Evolutionary conservation across 1,140 invertebrate species (phyloP).

Genomic region (Galleria mellonella): DNA sequence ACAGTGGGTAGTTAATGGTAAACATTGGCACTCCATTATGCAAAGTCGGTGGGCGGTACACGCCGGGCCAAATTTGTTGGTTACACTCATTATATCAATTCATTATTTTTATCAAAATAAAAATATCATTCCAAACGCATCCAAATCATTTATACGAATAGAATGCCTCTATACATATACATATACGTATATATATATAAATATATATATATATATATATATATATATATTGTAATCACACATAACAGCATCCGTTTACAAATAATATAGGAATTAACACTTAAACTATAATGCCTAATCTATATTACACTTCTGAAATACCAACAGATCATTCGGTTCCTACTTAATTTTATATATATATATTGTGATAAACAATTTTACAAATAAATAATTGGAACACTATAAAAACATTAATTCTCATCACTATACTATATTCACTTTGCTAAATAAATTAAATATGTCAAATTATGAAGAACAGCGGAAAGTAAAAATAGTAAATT

Average conservation of each 20-base stretch:
- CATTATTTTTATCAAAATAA: too few relatives aligned
- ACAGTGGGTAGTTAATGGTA: too few relatives aligned
- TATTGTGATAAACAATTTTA: constrained; percentile 34
- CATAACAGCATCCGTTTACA: constrained; percentile 24
- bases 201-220: too few relatives aligned
- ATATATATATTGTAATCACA: constrained; percentile 46
- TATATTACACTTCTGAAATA: constrained; percentile 37
- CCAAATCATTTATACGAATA: too few relatives aligned
- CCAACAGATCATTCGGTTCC: constrained; percentile 47
- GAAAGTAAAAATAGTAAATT: not conserved
- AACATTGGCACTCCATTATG: too few relatives aligned
- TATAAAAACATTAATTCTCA: constrained; percentile 44
- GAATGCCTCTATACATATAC: constrained; percentile 1
- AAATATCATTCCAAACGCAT: too few relatives aligned
- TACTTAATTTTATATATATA: constrained; percentile 35
- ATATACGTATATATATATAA: too few relatives aligned
- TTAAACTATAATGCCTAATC: constrained; percentile 25
- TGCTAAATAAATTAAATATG: constrained; percentile 38
- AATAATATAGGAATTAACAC: constrained; percentile 40
- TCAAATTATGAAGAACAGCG: constrained; percentile 8
- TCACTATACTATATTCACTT: constrained; percentile 32
- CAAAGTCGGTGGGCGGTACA: too few relatives aligned
- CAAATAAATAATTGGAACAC: constrained; percentile 53
- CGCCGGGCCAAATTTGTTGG: too few relatives aligned
- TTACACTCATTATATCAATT: too few relatives aligned